Base-by-base conservation (phyloP, 1,140 invertebrate species). In the Sycophaga agraensis region DNA sequence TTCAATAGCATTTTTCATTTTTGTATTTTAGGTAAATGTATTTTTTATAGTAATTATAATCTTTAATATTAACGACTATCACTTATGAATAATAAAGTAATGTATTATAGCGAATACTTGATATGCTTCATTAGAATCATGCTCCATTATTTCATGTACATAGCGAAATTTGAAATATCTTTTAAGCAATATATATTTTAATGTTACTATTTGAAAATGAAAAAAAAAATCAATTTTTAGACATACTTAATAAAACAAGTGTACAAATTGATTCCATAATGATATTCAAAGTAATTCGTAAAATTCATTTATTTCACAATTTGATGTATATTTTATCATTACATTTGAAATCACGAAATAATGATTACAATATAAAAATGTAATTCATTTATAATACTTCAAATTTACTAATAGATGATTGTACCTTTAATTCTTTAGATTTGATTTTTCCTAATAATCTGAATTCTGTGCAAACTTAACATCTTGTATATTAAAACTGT, bases 61-160 rank as follows among this genome's bases (percentile, higher is more conserved):
- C 39, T 12, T 59, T 59, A 64, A 55, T 55, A 49, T 61, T 59
- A 65, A 43, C 14, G 50, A 54, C 48, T 60, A 60, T 42, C 28
- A 55, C 34, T 43, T 45, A 64, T 55, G 43, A 55, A 54, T 35
- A 59, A 64, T 64, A 59, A 60, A 59, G 31, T 59, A 57, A 60
- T 61, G 63, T 57, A 61, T 70, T 65, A 73, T 68, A 9, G 66
- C 82, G 83, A 85, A 63, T 22, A 40, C 1, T 61, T 50, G 51
- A 56, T 56, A 45, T 48, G 19, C 7, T 54, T 43, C 26, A 51
- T 57, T 63, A 19, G 21, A 43, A 57, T 57, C 28, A 49, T 22
- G 45, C 39, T n/a, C 46, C 28, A 43, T 35, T 50, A 42, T n/a
- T n/a, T 26, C 60, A 56, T 62, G 45, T 62, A 55, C 8, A 56